A percentile compares a stretch with the other conserved stretches of the same genome.
phyloP scores from a whole-genome alignment of 2,888 invertebrate species.

The Drosophila lutescens region DNA sequence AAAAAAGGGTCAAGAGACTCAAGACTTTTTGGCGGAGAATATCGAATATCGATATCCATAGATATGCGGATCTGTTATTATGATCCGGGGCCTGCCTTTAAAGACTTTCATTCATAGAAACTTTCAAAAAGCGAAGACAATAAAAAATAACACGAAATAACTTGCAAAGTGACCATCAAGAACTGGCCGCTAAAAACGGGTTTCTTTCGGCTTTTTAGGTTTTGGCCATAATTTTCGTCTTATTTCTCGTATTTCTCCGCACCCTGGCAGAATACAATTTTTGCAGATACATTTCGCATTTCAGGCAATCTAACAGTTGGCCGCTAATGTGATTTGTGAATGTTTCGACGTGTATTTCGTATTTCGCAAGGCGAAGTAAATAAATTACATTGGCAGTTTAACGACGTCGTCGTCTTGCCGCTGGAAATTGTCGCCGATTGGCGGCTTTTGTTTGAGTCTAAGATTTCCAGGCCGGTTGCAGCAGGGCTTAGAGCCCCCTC shows the following conservation, averaged over 20 bases:
- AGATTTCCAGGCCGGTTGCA: slow-evolving; percentile 29
- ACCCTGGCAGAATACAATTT: slow-evolving; percentile 40
- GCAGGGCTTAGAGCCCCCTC: not conserved
- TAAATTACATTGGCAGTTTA: slow-evolving; percentile 75
- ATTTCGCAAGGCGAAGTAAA: slow-evolving; percentile 64
- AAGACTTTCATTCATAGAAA: slow-evolving; percentile 77
- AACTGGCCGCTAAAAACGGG: slow-evolving; percentile 62
- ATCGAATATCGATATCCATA: slow-evolving; percentile 33
- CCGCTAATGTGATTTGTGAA: slow-evolving; percentile 48
- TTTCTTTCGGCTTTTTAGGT: slow-evolving; percentile 46
- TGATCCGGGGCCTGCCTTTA: slow-evolving; percentile 23
- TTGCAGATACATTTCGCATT: slow-evolving; percentile 58
- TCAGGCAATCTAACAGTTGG: slow-evolving; percentile 56
- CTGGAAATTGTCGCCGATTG: slow-evolving; percentile 49
- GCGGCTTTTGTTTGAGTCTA: slow-evolving; percentile 43
- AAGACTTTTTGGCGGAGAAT: slow-evolving; percentile 3
- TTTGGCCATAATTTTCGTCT: slow-evolving; percentile 19
- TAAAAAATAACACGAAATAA: slow-evolving; percentile 14
- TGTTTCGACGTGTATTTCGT: slow-evolving; percentile 26
- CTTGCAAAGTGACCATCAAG: slow-evolving; percentile 53
- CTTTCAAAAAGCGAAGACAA: slow-evolving; percentile 61
- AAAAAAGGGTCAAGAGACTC: slow-evolving; percentile 67
- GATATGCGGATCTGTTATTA: slow-evolving; percentile 62
- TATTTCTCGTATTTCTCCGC: slow-evolving; percentile 26
- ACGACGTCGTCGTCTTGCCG: slow-evolving; percentile 54